Evolutionary conservation across 2,797 vertebrate species (phyloP).

Genomic region (Spizella passerina): DNA sequence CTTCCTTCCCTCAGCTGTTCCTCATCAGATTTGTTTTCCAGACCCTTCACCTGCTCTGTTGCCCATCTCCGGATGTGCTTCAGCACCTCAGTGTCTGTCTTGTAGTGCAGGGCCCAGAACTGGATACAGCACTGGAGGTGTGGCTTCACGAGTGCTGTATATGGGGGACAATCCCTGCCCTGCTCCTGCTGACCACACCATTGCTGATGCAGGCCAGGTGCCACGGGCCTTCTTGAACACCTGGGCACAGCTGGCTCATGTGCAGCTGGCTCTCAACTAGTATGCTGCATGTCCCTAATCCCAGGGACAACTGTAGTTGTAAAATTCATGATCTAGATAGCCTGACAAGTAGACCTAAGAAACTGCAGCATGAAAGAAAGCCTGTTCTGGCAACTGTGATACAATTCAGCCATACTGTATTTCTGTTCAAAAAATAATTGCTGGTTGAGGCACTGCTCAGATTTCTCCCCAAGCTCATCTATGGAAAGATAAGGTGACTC

Average conservation of each 20-base stretch:
- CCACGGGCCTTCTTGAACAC: neutral
- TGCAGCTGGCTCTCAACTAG: neutral
- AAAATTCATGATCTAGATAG: neutral
- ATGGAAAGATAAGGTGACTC: neutral
- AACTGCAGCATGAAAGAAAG: neutral
- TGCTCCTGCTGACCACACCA: neutral
- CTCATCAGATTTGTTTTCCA: neutral
- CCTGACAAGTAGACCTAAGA: neutral
- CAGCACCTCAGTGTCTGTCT: neutral
- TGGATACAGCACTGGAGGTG: neutral
- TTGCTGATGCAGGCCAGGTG: neutral
- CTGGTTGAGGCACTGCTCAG: neutral
- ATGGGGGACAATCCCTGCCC: accelerated
- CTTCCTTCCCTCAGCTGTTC: neutral
- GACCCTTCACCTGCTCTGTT: neutral
- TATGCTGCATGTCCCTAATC: neutral
- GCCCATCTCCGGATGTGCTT: neutral
- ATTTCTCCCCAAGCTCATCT: neutral
- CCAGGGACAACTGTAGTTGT: neutral
- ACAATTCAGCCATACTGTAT: accelerated
- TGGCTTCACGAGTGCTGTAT: accelerated
- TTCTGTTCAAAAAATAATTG: neutral
- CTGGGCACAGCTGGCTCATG: neutral
- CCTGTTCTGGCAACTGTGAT: neutral
- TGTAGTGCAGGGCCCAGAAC: neutral